Conservation (phyloP, 2,797 vertebrate genomes). For the Botia kubotai region DNA sequence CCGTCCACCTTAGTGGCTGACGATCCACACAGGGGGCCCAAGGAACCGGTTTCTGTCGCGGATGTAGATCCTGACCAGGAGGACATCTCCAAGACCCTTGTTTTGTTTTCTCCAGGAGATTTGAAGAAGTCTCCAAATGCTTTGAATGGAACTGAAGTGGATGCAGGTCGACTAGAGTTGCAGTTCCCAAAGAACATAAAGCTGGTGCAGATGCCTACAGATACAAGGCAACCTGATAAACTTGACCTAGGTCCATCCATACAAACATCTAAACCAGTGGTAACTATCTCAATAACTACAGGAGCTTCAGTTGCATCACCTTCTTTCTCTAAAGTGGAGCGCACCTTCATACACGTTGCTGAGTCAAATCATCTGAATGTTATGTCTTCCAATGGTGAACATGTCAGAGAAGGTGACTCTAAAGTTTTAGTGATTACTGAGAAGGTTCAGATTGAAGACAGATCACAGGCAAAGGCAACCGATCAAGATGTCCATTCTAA, state of each 20-base stretch:
- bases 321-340: conserved; percentile 96
- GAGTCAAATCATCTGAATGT: conserved; percentile 95
- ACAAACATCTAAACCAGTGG: conserved; percentile 21
- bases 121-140: conserved; percentile 88
- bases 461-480: conserved; percentile 66
- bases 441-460: conserved; percentile 68
- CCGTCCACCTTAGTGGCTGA: conserved; percentile 92
- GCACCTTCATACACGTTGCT: conserved; percentile 94
- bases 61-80: conserved; percentile 93
- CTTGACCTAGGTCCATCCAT: conserved; percentile 11
- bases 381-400: conserved; percentile 87
- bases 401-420: conserved; percentile 70
- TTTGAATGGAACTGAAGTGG: conserved; percentile 81
- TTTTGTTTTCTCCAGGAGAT: conserved; percentile 96
- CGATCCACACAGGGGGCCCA: conserved; percentile 83
- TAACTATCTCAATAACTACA: conserved; percentile 12
- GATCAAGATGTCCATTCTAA: conserved; percentile 61
- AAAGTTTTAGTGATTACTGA: conserved; percentile 71
- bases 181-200: conserved; percentile 17
- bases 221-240: not conserved
- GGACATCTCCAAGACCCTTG: conserved; percentile 94
- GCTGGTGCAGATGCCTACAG: conserved; percentile 34
- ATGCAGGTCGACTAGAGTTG: conserved; percentile 73
- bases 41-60: conserved; percentile 84
- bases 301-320: conserved; percentile 76